Percentiles rank a stretch among this genome's conserved stretches.
These are phyloP conservation scores for Cosmorhoe ocellata DNA, from an alignment of 2,888 invertebrate genomes.

Conservation along the genomic window DNA sequence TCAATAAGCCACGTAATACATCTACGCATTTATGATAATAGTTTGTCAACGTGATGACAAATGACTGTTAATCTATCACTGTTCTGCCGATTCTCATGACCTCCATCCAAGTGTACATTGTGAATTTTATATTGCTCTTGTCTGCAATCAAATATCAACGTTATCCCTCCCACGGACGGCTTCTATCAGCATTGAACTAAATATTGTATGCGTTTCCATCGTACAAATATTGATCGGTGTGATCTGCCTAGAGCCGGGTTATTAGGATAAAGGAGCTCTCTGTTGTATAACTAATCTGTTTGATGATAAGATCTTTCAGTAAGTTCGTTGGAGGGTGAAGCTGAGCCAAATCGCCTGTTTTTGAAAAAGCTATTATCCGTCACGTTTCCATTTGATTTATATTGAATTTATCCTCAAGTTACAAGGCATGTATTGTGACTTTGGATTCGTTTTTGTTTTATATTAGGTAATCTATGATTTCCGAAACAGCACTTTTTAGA, in stretches of 20 bases:
- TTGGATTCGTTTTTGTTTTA: no score
- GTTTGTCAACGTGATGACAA: constrained; percentile 30
- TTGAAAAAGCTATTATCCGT: background rate
- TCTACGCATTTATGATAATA: constrained; percentile 23
- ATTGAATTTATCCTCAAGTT: no score
- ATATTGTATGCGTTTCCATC: constrained; percentile 11
- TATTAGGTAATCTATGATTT: no score
- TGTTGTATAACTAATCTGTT: constrained; percentile 15
- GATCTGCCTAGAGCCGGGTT: constrained; percentile 11
- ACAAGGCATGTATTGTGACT: no score
- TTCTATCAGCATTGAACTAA: background rate
- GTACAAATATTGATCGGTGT: constrained; percentile 29
- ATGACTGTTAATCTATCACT: constrained; percentile 26
- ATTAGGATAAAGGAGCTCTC: constrained; percentile 11
- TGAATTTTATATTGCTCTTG: background rate
- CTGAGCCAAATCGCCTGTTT: constrained; percentile 2
- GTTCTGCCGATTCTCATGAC: constrained; percentile 26
- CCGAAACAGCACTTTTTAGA: no score
- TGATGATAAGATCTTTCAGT: constrained; percentile 14
- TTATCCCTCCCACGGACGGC: background rate
- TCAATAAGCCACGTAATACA: constrained; percentile 9
- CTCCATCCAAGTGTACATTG: background rate
- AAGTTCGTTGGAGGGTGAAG: constrained; percentile 9
- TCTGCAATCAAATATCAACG: constrained; percentile 1
- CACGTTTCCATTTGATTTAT: background rate